Base-by-base conservation (phyloP, 2,113 vertebrate genomes). In the Natator depressus region DNA sequence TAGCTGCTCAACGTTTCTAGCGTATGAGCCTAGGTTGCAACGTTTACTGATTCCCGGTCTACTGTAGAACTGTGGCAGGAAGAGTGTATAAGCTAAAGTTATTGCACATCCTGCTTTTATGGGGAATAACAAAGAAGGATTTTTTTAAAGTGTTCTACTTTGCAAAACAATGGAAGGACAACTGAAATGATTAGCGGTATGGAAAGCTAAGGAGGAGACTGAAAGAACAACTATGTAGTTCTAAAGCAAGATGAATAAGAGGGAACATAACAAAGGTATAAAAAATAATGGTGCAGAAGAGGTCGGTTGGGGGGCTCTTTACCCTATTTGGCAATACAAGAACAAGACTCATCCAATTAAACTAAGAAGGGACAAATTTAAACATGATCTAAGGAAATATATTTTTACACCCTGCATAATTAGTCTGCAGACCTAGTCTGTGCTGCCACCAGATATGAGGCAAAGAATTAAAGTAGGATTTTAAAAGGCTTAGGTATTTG, bases 51-150 rank as follows among this genome's bases (percentile, higher is more conserved):
- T 95, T 96, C 90, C 93, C 95, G 95, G 89, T 75, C 89, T 95
- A 89, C 75, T 94, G 49, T 91, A 20, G 1, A 57, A 87, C 85
- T 96, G 95, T 95, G 91, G 95, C 95, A 81, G 95, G 96, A 94
- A 57, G 79, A 89, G 95, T 96, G 89, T 91, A 94, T 93, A 95
- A 97, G 89, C 90, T 81, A 46, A 88, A 87, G 83, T 47, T 96
- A 93, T 55, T 94, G 90, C 85, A 96, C 93, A 95, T 95, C 93
- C 95, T 97, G 89, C 95, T 95, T 93, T 96, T 93, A 59, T 94
- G 96, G 93, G 42, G 76, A 95, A 83, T 90, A 84, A 95, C 69
- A 83, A 94, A 3, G 9, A 86, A 89, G 24, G 8, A 14, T 89
- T 93, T 90, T 82, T 1, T 9, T 49, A 90, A 93, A 87, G 59